These are phyloP conservation scores for Mobula birostris DNA, from an alignment of 2,113 vertebrate genomes.

Conservation along the genomic window DNA sequence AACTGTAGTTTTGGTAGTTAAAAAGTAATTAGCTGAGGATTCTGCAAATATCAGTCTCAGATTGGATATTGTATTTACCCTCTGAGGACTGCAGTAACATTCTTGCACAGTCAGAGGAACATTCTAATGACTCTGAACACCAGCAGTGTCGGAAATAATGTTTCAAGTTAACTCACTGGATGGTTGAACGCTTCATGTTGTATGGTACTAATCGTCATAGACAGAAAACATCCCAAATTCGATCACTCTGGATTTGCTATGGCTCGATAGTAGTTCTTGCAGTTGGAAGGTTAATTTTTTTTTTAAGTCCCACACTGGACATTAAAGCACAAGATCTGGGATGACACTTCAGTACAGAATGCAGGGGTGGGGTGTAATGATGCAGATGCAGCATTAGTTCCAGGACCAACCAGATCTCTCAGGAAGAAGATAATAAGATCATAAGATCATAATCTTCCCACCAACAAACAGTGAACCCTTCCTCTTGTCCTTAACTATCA, in stretches of 20 bases:
- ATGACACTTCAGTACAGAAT: not conserved
- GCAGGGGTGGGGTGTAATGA: not conserved
- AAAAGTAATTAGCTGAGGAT: constrained; percentile 27
- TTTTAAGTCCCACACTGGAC: not conserved
- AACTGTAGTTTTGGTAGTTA: constrained; percentile 3
- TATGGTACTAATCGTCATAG: not conserved
- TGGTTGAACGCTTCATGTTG: not conserved
- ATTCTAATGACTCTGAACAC: constrained; percentile 25
- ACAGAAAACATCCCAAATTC: not conserved
- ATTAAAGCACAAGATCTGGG: not conserved
- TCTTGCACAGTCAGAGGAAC: constrained; percentile 22
- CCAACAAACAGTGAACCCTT: no score
- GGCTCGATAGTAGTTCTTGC: not conserved
- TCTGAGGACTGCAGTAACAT: constrained; percentile 21
- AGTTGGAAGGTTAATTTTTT: not conserved
- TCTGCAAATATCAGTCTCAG: constrained; percentile 30
- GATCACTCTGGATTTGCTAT: not conserved
- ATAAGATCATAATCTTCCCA: not conserved
- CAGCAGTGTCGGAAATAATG: not conserved
- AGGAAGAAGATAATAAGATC: not conserved
- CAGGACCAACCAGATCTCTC: not conserved
- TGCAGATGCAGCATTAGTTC: no score
- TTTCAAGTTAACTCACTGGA: not conserved
- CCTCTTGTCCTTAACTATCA: no score
- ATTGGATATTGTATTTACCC: constrained; percentile 29